Evolutionary conservation across 2,888 invertebrate species (phyloP), one percentile per base, ranked within the genome.

Genomic region (Chelonus formosanus): DNA sequence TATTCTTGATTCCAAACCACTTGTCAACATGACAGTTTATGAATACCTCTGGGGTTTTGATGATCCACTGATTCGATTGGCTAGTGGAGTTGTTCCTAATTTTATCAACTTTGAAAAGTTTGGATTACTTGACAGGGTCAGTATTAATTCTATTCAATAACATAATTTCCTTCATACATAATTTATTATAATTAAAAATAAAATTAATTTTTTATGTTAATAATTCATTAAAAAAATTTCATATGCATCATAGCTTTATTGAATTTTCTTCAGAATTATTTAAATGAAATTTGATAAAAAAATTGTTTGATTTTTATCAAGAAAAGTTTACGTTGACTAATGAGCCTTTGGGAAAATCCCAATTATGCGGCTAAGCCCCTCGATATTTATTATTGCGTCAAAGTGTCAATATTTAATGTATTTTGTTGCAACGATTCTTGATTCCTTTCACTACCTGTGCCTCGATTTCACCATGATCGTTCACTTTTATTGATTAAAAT

Each of bases 41-140:
- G 90, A 93, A 36, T 92, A 90, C 77, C 84, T 95, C 8, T 94
- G 93, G 92, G 95, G 95, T 0, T 94, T 94, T 79, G 89, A 92
- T 2, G 94, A 95, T 77, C 86, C 88, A 0, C 78, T 95, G 52
- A 89, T 95, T 56, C 85, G 86, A 2, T 79, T 93, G 43, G 93
- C 92, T 0, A 88, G 91, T 72, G 88, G 86, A 32, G 82, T 92
- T 48, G 80, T 94, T 20, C 94, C 95, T 0, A 89, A 88, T n/a
- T 91, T 93, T 87, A 91, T 95, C 8, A 89, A 93, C 74, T 95
- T 94, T 76, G 85, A 87, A n/a, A 89, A 88, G 76, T 92, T 96
- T 74, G 96, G 95, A 0, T 86, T 95, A 54, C 84, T 95, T 73
- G 94, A 94, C 76, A 87, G 93, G 84, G 94, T 94, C 83, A 87